Evolutionary conservation across 2,797 vertebrate genomes (phyloP), one percentile per base, ranked within the genome.

Genomic region (Pagetopsis macropterus): DNA sequence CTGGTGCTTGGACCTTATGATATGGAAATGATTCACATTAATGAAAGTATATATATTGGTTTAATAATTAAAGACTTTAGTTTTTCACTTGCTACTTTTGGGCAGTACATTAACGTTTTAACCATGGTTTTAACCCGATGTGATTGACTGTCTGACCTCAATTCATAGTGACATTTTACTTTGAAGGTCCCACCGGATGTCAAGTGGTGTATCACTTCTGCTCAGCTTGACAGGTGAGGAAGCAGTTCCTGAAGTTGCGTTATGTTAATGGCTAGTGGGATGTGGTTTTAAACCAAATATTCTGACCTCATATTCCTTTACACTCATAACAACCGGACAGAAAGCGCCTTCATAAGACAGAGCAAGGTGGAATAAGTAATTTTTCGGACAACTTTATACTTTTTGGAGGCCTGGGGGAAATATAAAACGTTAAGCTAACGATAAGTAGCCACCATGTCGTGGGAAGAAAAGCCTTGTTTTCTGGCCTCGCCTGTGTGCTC

Each of bases 361-460:
- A 2, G 16, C 8, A 0, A 23, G 23, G 49, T 1, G 43, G 59
- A 64, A 40, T 9, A 15, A 52, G 10, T 17, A 0, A 27, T 77
- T 79, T 63, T 17, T 2, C 56, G 8, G 52, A 44, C 49, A 27
- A 12, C 19, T 69, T 63, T 5, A 10, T 64, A 87, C 84, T 84
- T 83, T 82, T 80, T 45, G 44, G 41, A 73, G 82, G 83, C 83
- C 79, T 13, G 52, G 43, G 57, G 55, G 48, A 41, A 60, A 62
- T 14, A 46, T 43, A 15, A 2, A 46, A 37, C 52, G 75, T 68
- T 19, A 61, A 83, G 89, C 90, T 89, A 87, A 78, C 79, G 64
- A 66, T 10, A 75, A 64, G 68, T 82, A 86, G 82, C 79, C 62
- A 76, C 67, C 74, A 89, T 90, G 92, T 86, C 86, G 84, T 78